phyloP scores from a whole-genome alignment of 2,888 invertebrate genomes.

The Prenolepis imparis region DNA sequence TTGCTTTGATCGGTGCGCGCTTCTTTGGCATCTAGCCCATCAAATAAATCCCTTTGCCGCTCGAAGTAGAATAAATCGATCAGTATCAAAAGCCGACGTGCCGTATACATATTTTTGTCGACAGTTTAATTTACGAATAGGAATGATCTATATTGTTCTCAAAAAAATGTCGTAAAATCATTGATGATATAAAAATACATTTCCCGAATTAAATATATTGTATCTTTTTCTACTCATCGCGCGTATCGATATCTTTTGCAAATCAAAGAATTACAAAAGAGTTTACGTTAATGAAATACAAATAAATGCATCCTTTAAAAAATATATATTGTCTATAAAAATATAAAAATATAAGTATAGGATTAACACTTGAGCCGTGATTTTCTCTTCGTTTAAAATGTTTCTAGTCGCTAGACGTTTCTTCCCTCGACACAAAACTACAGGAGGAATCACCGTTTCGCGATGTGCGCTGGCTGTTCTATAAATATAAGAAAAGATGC shows the following conservation, averaged over 20 bases:
- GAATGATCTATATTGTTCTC: conserved; percentile 15
- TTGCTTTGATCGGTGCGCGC: conserved; percentile 46
- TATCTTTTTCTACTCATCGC: background rate
- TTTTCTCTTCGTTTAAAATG: background rate
- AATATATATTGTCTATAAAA: background rate
- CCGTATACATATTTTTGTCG: conserved; percentile 18
- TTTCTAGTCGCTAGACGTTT: background rate
- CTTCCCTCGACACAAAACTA: background rate
- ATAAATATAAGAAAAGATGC: conserved; percentile 52
- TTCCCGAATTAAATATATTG: conserved; percentile 1
- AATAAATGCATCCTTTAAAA: background rate
- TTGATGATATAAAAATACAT: background rate
- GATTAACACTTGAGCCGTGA: background rate
- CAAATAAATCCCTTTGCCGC: conserved; percentile 48
- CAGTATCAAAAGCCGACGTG: conserved; percentile 14
- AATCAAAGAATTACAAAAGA: background rate
- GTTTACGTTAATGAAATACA: background rate
- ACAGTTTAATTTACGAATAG: conserved; percentile 29
- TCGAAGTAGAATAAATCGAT: conserved; percentile 51
- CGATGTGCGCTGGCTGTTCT: background rate
- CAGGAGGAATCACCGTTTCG: background rate
- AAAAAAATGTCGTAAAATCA: conserved; percentile 8
- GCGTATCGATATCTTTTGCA: background rate
- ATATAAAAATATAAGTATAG: background rate
- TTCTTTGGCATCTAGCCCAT: conserved; percentile 35